Evolutionary conservation across 2,797 vertebrate species (phyloP), one percentile per base, ranked within the genome.

Genomic region (Xenopus petersii): DNA sequence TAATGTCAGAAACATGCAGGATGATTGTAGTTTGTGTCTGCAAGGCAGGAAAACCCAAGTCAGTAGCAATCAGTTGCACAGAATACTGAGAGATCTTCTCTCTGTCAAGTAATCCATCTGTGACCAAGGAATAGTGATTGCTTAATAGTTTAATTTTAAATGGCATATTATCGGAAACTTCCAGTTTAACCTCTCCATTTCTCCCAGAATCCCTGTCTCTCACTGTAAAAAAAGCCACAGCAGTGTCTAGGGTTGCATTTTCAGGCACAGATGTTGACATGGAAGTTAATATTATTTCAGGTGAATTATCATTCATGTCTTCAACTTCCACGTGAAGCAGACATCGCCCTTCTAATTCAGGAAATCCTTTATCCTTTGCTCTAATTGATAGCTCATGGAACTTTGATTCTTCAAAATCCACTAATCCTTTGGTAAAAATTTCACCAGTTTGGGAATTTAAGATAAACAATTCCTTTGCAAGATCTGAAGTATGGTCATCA

Each of bases 1-100:
- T 99, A 13, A 97, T 93, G 63, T 99, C 97, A 49, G 95, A 95
- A 64, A 99, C 89, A 78, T 92, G 93, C 64, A 98, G 92, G 17
- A 89, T 87, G 83, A 99, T 88, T 0, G 83, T 93, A 59, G 91
- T 91, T 2, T 86, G 90, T 2, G 93, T 91, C 21, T 91, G 93
- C 67, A 96, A 88, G 1, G 93, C 84, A 15, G 97, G 96, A 11
- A 89, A 92, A 10, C 97, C 97, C 0, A 88, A 89, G 65, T 99
- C 97, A 3, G 84, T 90, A 55, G 95, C 96, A 0, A 82, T 91
- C 75, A 98, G 89, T 72, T 93, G 83, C 48, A 99, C 91, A 60
- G 79, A 78, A 9, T 97, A 98, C 76, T 93, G 91, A 10, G 94
- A 82, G 21, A 84, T 83, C 17, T 84, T 81, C 84, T 99, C 97